A percentile compares a stretch with the other conserved stretches of the same genome.
Conservation (phyloP, 2,888 invertebrate genomes). For the Euplagia quadripunctaria region DNA sequence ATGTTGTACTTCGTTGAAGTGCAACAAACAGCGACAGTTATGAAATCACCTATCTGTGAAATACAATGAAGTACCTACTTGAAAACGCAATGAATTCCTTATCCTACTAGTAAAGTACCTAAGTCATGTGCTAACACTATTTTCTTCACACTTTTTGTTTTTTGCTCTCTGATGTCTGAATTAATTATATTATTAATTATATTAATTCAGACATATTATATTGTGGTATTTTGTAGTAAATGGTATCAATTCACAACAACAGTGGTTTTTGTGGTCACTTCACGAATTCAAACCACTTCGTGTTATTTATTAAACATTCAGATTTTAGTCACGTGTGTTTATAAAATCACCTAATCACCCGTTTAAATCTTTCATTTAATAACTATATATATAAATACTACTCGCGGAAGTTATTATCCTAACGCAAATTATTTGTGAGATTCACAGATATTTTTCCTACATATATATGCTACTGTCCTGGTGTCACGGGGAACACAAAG, state of each 20-base stretch:
- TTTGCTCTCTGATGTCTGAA: neutral
- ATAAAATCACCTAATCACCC: neutral
- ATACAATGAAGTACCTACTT: slow-evolving; percentile 17
- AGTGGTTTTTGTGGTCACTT: neutral
- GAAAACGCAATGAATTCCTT: slow-evolving; percentile 15
- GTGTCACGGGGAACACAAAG: too few relatives aligned
- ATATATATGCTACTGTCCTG: neutral
- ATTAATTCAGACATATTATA: too few relatives aligned
- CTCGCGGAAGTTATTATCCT: neutral
- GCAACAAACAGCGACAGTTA: slow-evolving; percentile 14
- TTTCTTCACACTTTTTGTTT: neutral
- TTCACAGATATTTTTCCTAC: neutral
- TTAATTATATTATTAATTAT: too few relatives aligned
- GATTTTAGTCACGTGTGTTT: too few relatives aligned
- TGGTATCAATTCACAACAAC: neutral
- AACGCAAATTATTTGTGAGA: neutral
- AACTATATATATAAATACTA: neutral
- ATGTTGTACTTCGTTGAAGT: slow-evolving; percentile 8
- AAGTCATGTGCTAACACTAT: neutral
- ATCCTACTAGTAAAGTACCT: slow-evolving; percentile 2
- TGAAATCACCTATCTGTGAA: slow-evolving; percentile 22
- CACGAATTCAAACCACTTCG: neutral
- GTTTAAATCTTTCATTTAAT: neutral
- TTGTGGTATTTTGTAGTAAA: neutral
- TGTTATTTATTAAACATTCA: neutral